A percentile compares a stretch with the other conserved stretches of the same genome.
Evolutionary conservation across 2,888 invertebrate species (phyloP).

Genomic region (Lacanobia oleracea): DNA sequence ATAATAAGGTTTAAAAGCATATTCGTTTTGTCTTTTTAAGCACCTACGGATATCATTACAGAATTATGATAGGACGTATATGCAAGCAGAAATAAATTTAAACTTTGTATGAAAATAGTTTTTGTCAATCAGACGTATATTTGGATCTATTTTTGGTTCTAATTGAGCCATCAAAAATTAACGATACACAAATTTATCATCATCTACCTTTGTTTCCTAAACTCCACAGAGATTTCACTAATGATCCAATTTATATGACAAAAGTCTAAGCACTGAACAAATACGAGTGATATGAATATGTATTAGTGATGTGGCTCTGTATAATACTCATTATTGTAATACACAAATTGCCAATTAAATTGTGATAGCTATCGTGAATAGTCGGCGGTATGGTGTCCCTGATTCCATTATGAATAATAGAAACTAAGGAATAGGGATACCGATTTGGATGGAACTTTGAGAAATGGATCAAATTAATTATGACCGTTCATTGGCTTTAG

Average conservation of each 20-base stretch:
- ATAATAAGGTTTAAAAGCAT: constrained; percentile 6
- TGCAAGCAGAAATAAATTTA: not conserved
- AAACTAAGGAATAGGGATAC: constrained; percentile 13
- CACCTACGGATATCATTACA: not conserved
- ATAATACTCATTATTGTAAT: constrained; percentile 51
- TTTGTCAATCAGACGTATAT: not conserved
- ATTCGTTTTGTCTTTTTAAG: not conserved
- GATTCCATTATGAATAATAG: constrained; percentile 21
- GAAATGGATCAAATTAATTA: constrained; percentile 4
- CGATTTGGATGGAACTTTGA: not conserved
- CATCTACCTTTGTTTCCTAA: constrained; percentile 16
- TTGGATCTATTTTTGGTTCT: not conserved
- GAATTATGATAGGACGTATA: not conserved
- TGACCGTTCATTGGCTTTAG: not conserved
- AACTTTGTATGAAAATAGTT: not conserved
- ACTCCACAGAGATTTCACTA: constrained; percentile 39
- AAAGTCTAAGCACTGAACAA: constrained; percentile 37
- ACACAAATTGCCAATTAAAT: constrained; percentile 62
- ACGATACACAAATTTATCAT: constrained; percentile 1
- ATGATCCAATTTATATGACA: constrained; percentile 54
- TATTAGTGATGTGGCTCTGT: constrained; percentile 41
- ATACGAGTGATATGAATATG: constrained; percentile 35
- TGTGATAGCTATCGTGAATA: constrained; percentile 40
- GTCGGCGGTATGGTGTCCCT: constrained; percentile 7
- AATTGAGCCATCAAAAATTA: not conserved